Percentiles rank a stretch among this genome's conserved stretches.
Evolutionary conservation across 2,113 vertebrate genomes (phyloP).

Genomic region (Scophthalmus maximus): DNA sequence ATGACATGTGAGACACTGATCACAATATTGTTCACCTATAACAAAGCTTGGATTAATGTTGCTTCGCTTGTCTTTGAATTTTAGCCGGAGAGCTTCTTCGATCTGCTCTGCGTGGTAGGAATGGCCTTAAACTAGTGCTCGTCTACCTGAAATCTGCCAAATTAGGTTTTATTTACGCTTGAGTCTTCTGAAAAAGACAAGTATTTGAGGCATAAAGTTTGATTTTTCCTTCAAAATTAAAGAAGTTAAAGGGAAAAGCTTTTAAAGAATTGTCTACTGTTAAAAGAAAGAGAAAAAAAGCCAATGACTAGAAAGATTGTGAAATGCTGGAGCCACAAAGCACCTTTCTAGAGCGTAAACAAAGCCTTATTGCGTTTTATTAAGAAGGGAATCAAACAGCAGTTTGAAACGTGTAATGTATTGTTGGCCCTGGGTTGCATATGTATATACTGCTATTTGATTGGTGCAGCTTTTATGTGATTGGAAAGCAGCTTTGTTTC

Average conservation of each 20-base stretch:
- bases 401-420: conserved; percentile 31
- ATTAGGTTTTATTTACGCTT: conserved; percentile 77
- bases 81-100: conserved; percentile 52
- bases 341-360: conserved; percentile 72
- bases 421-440: conserved; percentile 48
- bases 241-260: conserved; percentile 16
- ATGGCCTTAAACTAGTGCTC: conserved; percentile 56
- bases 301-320: conserved; percentile 51
- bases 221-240: conserved; percentile 34
- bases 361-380: conserved; percentile 60
- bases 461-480: conserved; percentile 64
- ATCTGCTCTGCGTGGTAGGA: conserved; percentile 51
- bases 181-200: conserved; percentile 36
- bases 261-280: conserved; percentile 39
- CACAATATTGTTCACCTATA: conserved; percentile 38
- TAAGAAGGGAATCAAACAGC: conserved; percentile 52
- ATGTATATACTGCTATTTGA: conserved; percentile 72
- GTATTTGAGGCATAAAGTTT: conserved; percentile 55
- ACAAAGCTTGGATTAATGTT: conserved; percentile 58
- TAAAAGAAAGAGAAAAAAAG: conserved; percentile 14
- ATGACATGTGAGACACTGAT: conserved; percentile 54
- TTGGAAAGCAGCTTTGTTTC: conserved; percentile 55
- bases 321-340: conserved; percentile 38
- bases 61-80: conserved; percentile 78
- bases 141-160: conserved; percentile 56